Evolutionary conservation across 2,797 vertebrate genomes (phyloP).

Genomic region (Scarus forsteni): DNA sequence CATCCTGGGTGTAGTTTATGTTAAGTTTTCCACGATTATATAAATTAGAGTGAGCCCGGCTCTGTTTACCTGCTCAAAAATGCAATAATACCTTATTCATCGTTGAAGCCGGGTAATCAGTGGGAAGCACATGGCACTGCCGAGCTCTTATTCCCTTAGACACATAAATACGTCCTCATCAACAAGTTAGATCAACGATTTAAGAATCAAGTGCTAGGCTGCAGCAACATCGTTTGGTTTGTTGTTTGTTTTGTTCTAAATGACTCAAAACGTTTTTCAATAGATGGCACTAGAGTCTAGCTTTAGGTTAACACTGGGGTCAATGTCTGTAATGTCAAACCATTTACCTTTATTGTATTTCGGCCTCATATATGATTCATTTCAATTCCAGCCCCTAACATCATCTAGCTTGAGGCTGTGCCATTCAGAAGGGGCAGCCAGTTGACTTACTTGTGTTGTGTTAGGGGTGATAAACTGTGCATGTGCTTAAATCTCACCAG

Average conservation of each 20-base stretch:
- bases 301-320: slow-evolving; percentile 88
- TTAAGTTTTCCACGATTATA: slow-evolving; percentile 36
- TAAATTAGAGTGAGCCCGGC: too few species aligned
- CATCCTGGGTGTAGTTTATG: slow-evolving; percentile 4
- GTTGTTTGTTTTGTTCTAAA: slow-evolving; percentile 59
- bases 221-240: not conserved
- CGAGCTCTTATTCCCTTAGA: slow-evolving; percentile 2
- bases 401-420: slow-evolving; percentile 10
- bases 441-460: slow-evolving; percentile 31
- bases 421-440: slow-evolving; percentile 20
- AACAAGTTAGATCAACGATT: slow-evolving; percentile 61
- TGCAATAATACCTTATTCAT: too few species aligned
- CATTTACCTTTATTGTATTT: slow-evolving; percentile 55
- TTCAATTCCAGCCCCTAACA: slow-evolving; percentile 13
- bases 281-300: slow-evolving; percentile 97
- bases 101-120: not conserved
- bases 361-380: slow-evolving; percentile 24
- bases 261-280: slow-evolving; percentile 84
- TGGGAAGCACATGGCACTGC: not conserved
- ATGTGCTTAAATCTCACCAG: not conserved
- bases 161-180: slow-evolving; percentile 21
- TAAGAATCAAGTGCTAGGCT: slow-evolving; percentile 2
- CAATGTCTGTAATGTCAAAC: slow-evolving; percentile 73
- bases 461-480: slow-evolving; percentile 24
- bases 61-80: too few species aligned